These are phyloP conservation scores for Numenius phaeopus DNA, from an alignment of 2,797 vertebrate species.

Conservation along the genomic window DNA sequence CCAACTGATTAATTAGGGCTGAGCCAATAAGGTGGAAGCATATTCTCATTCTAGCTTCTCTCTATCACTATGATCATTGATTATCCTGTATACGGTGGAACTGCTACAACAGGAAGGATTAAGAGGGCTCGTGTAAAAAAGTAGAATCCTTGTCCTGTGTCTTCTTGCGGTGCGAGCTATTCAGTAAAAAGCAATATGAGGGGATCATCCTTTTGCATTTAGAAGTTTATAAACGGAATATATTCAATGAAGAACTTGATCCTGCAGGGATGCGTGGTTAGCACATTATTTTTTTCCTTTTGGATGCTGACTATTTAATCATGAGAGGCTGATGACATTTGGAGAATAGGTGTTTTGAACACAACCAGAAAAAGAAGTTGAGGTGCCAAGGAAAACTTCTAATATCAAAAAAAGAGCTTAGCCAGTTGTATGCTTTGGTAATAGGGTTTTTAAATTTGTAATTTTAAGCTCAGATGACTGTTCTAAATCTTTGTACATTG, in stretches of 20 bases:
- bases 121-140: neutral
- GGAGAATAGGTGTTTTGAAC: neutral
- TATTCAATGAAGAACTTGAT: neutral
- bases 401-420: neutral
- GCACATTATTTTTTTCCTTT: neutral
- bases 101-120: neutral
- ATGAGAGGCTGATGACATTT: neutral
- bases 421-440: neutral
- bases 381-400: neutral
- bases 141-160: neutral
- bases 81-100: neutral
- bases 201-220: neutral
- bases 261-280: neutral
- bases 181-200: neutral
- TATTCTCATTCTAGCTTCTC: neutral
- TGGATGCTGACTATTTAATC: neutral
- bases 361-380: neutral
- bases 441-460: neutral
- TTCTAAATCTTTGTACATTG: neutral
- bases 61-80: neutral
- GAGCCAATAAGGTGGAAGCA: neutral
- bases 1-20: neutral
- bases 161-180: neutral
- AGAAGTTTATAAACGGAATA: neutral
- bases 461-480: neutral